phyloP scores from a whole-genome alignment of 2,113 vertebrate genomes.

The Aphelocoma coerulescens region DNA sequence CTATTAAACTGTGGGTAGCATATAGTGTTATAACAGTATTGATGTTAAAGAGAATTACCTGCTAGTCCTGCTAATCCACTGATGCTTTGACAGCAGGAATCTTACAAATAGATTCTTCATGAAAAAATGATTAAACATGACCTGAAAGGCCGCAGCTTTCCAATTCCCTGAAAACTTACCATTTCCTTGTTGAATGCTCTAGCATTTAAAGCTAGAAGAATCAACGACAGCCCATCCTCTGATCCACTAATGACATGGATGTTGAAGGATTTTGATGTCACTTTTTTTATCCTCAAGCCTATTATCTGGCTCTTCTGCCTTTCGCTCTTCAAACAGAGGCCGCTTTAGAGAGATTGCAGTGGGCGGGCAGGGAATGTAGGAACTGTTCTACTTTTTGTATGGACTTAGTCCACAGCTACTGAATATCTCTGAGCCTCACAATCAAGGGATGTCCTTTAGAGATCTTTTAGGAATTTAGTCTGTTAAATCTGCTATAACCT shows the following conservation, averaged over 20 bases:
- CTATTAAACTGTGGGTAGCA: neutral
- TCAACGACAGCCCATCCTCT: neutral
- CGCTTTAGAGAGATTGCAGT: neutral
- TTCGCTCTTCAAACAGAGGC: neutral
- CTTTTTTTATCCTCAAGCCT: constrained; percentile 44
- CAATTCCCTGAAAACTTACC: neutral
- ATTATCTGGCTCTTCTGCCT: constrained; percentile 7
- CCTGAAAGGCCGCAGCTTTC: neutral
- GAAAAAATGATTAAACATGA: constrained; percentile 32
- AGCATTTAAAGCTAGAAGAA: neutral
- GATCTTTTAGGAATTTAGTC: neutral
- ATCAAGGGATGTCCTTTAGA: neutral
- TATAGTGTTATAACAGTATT: neutral
- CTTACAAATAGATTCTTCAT: constrained; percentile 5
- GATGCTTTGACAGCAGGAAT: constrained; percentile 16
- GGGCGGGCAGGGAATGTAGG: neutral
- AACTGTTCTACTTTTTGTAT: neutral
- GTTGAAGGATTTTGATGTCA: constrained; percentile 50
- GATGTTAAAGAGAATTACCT: constrained; percentile 34
- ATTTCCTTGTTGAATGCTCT: neutral
- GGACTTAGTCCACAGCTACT: neutral
- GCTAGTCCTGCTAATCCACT: constrained; percentile 35
- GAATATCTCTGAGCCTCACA: neutral
- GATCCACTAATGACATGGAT: constrained; percentile 36
- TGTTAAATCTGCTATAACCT: neutral